Evolutionary conservation across 2,797 vertebrate genomes (phyloP).

Genomic region (Aotus griseimembra): DNA sequence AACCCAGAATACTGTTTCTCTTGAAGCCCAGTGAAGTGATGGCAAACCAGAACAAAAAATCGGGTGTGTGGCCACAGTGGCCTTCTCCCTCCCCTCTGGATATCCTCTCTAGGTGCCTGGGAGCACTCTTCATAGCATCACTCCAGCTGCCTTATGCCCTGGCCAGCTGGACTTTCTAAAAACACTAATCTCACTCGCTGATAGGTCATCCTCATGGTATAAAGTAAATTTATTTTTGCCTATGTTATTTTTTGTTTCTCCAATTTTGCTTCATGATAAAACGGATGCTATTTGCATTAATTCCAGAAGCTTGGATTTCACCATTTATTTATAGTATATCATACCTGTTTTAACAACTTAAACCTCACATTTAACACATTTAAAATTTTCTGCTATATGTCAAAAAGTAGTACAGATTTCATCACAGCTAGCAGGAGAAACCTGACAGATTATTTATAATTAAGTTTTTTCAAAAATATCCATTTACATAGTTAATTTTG

Average conservation of each 20-base stretch:
- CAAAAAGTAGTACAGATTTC: constrained; percentile 47
- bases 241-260: not conserved
- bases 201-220: not conserved
- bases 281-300: not conserved
- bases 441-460: constrained; percentile 32
- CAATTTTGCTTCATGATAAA: not conserved
- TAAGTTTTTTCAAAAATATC: constrained; percentile 20
- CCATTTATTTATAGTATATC: not conserved
- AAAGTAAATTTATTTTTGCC: constrained; percentile 7
- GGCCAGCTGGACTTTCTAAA: not conserved
- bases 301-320: constrained; percentile 16
- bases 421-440: constrained; percentile 36
- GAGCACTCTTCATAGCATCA: not conserved
- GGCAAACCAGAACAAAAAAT: not conserved
- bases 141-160: not conserved
- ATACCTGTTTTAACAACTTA: not conserved
- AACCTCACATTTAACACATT: constrained; percentile 35
- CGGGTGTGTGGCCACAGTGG: not conserved
- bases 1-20: not conserved
- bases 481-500: not conserved
- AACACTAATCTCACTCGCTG: not conserved
- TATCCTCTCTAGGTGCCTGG: not conserved
- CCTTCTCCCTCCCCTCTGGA: not conserved
- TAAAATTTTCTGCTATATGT: not conserved
- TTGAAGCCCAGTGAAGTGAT: not conserved